These are phyloP conservation scores for Zootoca vivipara DNA, from an alignment of 2,113 vertebrate genomes.

Conservation along the genomic window DNA sequence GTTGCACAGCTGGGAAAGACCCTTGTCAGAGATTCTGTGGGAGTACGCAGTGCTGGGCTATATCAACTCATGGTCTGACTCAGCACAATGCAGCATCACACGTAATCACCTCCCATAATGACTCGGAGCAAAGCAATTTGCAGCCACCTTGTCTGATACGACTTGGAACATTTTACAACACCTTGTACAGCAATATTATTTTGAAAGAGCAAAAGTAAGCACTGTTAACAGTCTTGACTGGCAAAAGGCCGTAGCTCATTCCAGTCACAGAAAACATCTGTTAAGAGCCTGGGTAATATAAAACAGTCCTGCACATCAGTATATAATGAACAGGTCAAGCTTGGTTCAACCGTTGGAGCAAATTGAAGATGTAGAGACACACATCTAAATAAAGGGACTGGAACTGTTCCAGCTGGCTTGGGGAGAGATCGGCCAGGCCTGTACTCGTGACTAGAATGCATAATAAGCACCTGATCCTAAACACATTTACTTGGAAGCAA, in stretches of 20 bases:
- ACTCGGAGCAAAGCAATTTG: constrained; percentile 2
- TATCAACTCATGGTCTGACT: not conserved
- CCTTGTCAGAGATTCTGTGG: not conserved
- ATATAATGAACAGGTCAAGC: not conserved
- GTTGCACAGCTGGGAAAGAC: not conserved
- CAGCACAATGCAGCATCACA: not conserved
- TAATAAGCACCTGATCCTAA: not conserved
- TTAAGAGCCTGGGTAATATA: constrained; percentile 24
- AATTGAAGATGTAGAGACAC: constrained; percentile 16
- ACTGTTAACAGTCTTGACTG: not conserved
- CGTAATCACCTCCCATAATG: not conserved
- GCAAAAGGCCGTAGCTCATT: not conserved
- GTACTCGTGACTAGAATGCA: not conserved
- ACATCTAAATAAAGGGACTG: constrained; percentile 10
- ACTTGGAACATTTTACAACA: constrained; percentile 2
- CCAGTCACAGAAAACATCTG: constrained; percentile 4
- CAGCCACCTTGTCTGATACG: not conserved
- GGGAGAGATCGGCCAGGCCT: not conserved
- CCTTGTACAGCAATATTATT: not conserved
- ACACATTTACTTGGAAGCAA: constrained; percentile 10
- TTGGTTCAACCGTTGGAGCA: not conserved
- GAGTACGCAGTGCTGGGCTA: not conserved
- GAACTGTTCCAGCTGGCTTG: not conserved
- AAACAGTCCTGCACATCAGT: not conserved
- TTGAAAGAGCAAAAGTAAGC: constrained; percentile 6